Evolutionary conservation across 2,888 invertebrate species (phyloP), one percentile per base, ranked within the genome.

Genomic region (Muscina levida): DNA sequence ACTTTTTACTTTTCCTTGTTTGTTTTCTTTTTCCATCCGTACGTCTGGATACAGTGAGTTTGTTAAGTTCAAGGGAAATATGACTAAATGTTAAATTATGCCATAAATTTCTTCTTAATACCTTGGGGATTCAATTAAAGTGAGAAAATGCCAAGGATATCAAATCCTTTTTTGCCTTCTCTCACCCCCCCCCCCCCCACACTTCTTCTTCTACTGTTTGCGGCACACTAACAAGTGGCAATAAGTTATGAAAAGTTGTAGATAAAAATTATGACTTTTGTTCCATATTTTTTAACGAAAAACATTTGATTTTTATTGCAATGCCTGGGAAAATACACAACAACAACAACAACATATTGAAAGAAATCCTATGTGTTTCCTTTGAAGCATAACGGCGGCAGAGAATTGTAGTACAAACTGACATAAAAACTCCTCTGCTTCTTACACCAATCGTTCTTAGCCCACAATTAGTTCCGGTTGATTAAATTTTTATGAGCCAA

Each of bases 391-490:
- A 31, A 57, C 13, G 31, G 13, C n/a, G n/a, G n/a, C n/a, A n/a
- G n/a, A n/a, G n/a, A n/a, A n/a, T n/a, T n/a, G n/a, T n/a, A n/a
- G n/a, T n/a, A n/a, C n/a, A 17, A 46, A 46, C 1, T 15, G 15
- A 15, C 48, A 48, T 48, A 48, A 48, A 4, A 19, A 19, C 24
- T 53, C 24, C 24, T 53, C 53, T 42, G 10, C 22, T 42, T 31
- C 67, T 48, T 48, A 67, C 67, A 67, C 46, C n/a, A 62, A n/a
- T n/a, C n/a, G n/a, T n/a, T n/a, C n/a, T n/a, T 31, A 67, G 37
- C n/a, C 53, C 59, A 66, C 68, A 72, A 82, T 82, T 82, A 82
- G 82, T 78, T 79, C 78, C 76, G 82, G 72, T 76, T 82, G 82
- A 82, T 72, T 79, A 59, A 72, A 79, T 65, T 71, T 79, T 62